Evolutionary conservation across 2,113 vertebrate genomes (phyloP), one percentile per base, ranked within the genome.

Genomic region (Cavia porcellus): DNA sequence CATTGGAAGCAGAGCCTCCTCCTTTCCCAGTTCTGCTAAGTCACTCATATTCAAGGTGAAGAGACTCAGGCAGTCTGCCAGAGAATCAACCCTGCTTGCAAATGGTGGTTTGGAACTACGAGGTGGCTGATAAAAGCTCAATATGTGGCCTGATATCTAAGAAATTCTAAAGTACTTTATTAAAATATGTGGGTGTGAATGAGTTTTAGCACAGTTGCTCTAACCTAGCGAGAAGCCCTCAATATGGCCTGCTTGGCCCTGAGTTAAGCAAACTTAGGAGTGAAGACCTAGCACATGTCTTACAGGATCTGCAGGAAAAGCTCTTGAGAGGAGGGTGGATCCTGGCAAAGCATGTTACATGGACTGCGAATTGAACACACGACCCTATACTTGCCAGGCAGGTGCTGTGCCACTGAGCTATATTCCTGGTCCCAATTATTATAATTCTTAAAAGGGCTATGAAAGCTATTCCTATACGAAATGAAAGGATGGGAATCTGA

Each of bases 241-340:
- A 20, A 35, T 4, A 17, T 15, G 30, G 5, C 9, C 14, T 30
- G 20, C 22, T 38, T 17, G 52, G 22, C 52, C 28, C 52, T 45
- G 38, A n/a, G 45, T 25, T 4, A 50, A 42, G 32, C 47, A 42
- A 28, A 25, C 25, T 28, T 25, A 15, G 61, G 20, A 45, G 10
- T 32, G n/a, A 72, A 77, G 64, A 86, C 14, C 3, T 15, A 66
- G 20, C 13, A 1, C 13, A 17, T 3, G 0, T 70, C 84, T 10
- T 12, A 0, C 22, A 12, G 20, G n/a, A 42, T n/a, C 45, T 17
- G 25, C 1, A 47, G n/a, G 28, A 0, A 11, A 15, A 61, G 59
- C 22, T 35, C 6, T 14, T 45, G 47, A 84, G 79, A 47, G 28
- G 45, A 30, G 45, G 45, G 7, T 9, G 7, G 75, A 7, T 30